Percentiles rank a stretch among this genome's conserved stretches.
Evolutionary conservation across 2,888 invertebrate genomes (phyloP).

Genomic region (Andrena bicolor): DNA sequence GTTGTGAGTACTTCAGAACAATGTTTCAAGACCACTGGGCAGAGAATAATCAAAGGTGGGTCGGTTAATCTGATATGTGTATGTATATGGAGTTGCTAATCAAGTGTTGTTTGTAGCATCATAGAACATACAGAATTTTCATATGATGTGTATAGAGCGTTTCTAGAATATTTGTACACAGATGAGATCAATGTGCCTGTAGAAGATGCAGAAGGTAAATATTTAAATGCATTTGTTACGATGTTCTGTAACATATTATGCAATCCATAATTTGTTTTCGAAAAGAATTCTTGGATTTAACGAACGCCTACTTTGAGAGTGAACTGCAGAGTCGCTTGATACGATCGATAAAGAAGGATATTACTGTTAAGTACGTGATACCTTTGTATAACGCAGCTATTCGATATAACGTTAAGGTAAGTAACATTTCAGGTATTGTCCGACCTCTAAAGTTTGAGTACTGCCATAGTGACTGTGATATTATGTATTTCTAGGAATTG

Average conservation of each 20-base stretch:
- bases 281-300: slow-evolving; percentile 86
- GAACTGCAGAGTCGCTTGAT: slow-evolving; percentile 87
- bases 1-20: too few relatives aligned
- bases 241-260: background rate
- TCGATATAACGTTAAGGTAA: slow-evolving; percentile 86
- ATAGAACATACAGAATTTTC: slow-evolving; percentile 85
- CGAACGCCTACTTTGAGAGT: slow-evolving; percentile 88
- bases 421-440: slow-evolving; percentile 15
- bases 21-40: too few relatives aligned
- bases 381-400: slow-evolving; percentile 87
- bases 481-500: slow-evolving; percentile 85
- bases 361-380: slow-evolving; percentile 87
- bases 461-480: background rate
- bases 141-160: slow-evolving; percentile 87
- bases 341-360: slow-evolving; percentile 87
- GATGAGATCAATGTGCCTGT: slow-evolving; percentile 87
- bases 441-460: background rate
- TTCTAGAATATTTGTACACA: slow-evolving; percentile 88
- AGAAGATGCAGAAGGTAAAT: slow-evolving; percentile 87
- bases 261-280: slow-evolving; percentile 3
- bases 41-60: too few relatives aligned
- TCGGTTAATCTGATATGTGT: too few relatives aligned
- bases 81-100: background rate
- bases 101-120: slow-evolving; percentile 75
- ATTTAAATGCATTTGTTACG: slow-evolving; percentile 21